A percentile compares a stretch with the other conserved stretches of the same genome.
Evolutionary conservation across 2,797 vertebrate species (phyloP).

Genomic region (Nasua narica): DNA sequence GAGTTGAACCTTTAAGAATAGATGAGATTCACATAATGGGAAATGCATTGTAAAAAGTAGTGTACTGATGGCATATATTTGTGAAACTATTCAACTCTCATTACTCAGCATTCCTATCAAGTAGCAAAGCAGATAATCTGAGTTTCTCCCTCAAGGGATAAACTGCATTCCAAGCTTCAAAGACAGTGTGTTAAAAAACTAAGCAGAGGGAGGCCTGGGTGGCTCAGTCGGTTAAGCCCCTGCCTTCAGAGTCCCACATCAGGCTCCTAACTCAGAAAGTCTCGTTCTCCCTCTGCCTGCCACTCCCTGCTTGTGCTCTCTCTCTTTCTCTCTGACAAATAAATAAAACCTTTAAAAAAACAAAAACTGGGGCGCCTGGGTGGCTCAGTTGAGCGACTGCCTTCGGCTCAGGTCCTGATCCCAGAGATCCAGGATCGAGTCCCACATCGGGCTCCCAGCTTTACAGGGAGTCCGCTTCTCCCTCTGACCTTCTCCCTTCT

Average conservation of each 20-base stretch:
- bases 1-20: slow-evolving; percentile 32
- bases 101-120: not conserved
- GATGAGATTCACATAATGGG: not conserved
- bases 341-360: too few species aligned
- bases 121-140: not conserved
- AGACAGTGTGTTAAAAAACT: not conserved
- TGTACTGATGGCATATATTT: not conserved
- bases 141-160: not conserved
- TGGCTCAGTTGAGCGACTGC: too few species aligned
- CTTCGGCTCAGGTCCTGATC: too few species aligned
- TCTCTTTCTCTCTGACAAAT: too few species aligned
- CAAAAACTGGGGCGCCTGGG: too few species aligned
- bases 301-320: too few species aligned
- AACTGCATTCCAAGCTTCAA: slow-evolving; percentile 17
- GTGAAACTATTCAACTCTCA: not conserved
- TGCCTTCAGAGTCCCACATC: not conserved
- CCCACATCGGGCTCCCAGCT: too few species aligned
- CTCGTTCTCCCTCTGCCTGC: not conserved
- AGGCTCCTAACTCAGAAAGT: not conserved
- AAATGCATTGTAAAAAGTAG: not conserved
- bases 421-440: too few species aligned
- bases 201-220: not conserved
- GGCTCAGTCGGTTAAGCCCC: not conserved
- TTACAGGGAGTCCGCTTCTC: too few species aligned
- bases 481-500: too few species aligned